Conservation (phyloP, 2,797 vertebrate genomes). For the Serranus cabrilla region DNA sequence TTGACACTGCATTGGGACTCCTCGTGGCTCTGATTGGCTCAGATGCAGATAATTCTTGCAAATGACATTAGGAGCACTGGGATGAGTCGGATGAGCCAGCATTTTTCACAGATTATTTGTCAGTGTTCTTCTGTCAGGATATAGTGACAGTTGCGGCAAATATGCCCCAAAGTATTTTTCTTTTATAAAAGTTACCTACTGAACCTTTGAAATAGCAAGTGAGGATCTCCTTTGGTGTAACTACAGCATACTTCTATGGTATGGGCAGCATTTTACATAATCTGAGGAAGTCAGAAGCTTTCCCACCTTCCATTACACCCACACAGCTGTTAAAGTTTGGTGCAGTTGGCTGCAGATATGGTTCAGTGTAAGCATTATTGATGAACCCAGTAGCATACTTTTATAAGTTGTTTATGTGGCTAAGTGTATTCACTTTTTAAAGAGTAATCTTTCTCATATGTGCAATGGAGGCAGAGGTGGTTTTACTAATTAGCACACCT, state of each 20-base stretch:
- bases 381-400: no score
- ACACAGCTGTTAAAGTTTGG: not conserved
- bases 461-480: constrained; percentile 3
- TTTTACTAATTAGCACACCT: constrained; percentile 51
- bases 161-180: no score
- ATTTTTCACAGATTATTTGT: no score
- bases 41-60: no score
- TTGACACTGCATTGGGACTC: no score
- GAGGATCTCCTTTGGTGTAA: not conserved
- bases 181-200: no score
- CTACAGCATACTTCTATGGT: not conserved
- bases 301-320: not conserved
- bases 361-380: not conserved
- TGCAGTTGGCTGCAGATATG: not conserved
- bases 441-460: not conserved
- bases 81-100: no score
- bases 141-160: no score
- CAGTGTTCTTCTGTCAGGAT: no score
- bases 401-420: not conserved
- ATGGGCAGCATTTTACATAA: not conserved
- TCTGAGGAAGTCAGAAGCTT: not conserved
- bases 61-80: no score
- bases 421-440: not conserved
- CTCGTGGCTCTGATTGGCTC: no score
- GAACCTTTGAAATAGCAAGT: not conserved